A percentile compares a stretch with the other conserved stretches of the same genome.
Evolutionary conservation across 2,797 vertebrate species (phyloP).

Genomic region (Thaleichthys pacificus): DNA sequence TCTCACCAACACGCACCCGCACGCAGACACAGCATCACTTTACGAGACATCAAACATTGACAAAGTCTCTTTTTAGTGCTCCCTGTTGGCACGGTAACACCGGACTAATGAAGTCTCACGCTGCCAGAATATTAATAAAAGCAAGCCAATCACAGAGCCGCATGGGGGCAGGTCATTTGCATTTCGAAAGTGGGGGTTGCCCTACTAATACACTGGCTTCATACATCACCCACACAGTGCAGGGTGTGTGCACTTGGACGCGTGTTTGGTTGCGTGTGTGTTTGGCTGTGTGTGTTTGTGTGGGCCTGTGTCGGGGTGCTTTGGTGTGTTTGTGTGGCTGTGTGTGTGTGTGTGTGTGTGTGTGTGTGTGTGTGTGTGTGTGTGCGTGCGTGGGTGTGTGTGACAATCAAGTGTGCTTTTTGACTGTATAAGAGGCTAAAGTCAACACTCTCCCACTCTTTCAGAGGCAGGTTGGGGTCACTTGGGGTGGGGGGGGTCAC

Average conservation of each 20-base stretch:
- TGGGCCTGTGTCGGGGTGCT: not conserved
- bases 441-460: not conserved
- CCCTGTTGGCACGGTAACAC: slow-evolving; percentile 80
- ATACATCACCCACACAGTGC: slow-evolving; percentile 61
- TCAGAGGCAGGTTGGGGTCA: not conserved
- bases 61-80: slow-evolving; percentile 85
- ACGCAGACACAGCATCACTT: slow-evolving; percentile 65
- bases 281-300: slow-evolving; percentile 14
- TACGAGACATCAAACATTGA: slow-evolving; percentile 80
- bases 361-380: not conserved
- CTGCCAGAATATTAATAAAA: slow-evolving; percentile 78
- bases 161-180: slow-evolving; percentile 75
- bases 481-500: not conserved
- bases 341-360: slow-evolving; percentile 1
- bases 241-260: slow-evolving; percentile 38
- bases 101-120: slow-evolving; percentile 77
- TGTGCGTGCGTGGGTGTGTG: not conserved
- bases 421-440: not conserved
- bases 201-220: slow-evolving; percentile 67
- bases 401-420: not conserved
- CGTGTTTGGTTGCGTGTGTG: slow-evolving; percentile 13
- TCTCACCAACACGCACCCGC: slow-evolving; percentile 6
- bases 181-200: slow-evolving; percentile 70
- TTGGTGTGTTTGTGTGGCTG: not conserved
- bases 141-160: slow-evolving; percentile 71